Evolutionary conservation across 2,888 invertebrate genomes (phyloP), one percentile per base, ranked within the genome.

Genomic region (Parascotia fuliginaria): DNA sequence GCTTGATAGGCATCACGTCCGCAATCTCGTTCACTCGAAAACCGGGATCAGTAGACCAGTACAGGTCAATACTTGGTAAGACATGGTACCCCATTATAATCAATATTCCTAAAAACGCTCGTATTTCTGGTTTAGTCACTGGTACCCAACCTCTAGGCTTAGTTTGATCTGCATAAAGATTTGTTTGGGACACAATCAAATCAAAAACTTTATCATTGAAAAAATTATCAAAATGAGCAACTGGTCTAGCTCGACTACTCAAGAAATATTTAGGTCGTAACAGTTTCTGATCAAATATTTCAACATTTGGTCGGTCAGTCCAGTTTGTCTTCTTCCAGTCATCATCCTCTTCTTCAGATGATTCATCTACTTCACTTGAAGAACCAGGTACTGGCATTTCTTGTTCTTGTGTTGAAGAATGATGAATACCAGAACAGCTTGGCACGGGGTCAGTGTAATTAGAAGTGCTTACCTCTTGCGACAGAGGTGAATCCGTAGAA

Each of bases 11-110:
- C 54, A 45, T 45, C 6, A 15, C 33, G 7, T 14, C 36, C 1
- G 45, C 45, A 16, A 51, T 7, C 28, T 45, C 38, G 11, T 40
- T 15, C 9, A 45, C 41, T 27, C 51, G n/a, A 28, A 51, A 51
- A 19, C 12, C 11, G 1, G 41, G 41, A 31, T 51, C 45, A 3
- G 51, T 39, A 24, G 38, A 42, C 49, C 42, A 49, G 9, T 49
- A 43, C 9, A 39, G 19, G 12, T 49, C 43, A 9, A 49, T 11
- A 13, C 38, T 28, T 11, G 48, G 39, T 12, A 49, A 34, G 28
- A 45, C 48, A 43, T 56, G 11, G 22, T 51, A 60, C 27, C 48
- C 60, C 55, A 55, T 60, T n/a, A 57, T 47, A 15, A 57, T 42
- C 5, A 56, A n/a, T 5, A 60, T 61, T 19, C 55, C 54, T 40